Evolutionary conservation across 2,113 vertebrate species (phyloP).

Genomic region (Burhinus oedicnemus): DNA sequence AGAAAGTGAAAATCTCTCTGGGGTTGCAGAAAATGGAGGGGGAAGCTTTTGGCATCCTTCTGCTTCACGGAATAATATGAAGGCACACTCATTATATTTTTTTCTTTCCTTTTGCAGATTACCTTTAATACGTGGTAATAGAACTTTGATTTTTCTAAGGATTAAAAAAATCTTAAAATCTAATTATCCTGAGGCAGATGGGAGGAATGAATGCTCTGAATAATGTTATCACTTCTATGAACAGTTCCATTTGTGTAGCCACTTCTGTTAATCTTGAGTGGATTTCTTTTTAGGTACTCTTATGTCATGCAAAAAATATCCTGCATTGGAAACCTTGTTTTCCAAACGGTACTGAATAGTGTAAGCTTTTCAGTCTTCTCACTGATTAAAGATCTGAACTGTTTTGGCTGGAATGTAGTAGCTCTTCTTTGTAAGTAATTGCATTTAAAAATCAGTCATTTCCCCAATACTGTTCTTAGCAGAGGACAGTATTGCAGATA

Average conservation of each 20-base stretch:
- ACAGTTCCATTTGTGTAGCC: conserved; percentile 63
- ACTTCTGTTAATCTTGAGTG: conserved; percentile 62
- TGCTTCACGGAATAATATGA: neutral
- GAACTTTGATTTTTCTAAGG: conserved; percentile 21
- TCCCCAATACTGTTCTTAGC: neutral
- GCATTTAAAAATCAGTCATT: conserved; percentile 13
- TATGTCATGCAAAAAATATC: conserved; percentile 55
- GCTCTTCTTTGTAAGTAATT: conserved; percentile 46
- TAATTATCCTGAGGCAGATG: conserved; percentile 12
- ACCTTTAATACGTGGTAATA: conserved; percentile 20
- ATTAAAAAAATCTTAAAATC: neutral
- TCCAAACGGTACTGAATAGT: conserved; percentile 59
- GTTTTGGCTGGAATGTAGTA: conserved; percentile 50
- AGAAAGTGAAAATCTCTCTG: neutral
- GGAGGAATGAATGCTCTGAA: conserved; percentile 11
- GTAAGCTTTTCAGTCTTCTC: conserved; percentile 55
- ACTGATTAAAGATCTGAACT: conserved; percentile 39
- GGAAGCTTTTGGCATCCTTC: conserved; percentile 26
- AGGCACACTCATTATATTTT: neutral
- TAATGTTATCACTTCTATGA: neutral
- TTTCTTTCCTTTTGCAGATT: conserved; percentile 36
- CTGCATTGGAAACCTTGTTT: conserved; percentile 58
- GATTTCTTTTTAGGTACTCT: conserved; percentile 74
- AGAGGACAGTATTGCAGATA: neutral
- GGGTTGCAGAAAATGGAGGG: neutral